These are phyloP conservation scores for Seriola aureovittata DNA, from an alignment of 2,113 vertebrate species.

Conservation along the genomic window DNA sequence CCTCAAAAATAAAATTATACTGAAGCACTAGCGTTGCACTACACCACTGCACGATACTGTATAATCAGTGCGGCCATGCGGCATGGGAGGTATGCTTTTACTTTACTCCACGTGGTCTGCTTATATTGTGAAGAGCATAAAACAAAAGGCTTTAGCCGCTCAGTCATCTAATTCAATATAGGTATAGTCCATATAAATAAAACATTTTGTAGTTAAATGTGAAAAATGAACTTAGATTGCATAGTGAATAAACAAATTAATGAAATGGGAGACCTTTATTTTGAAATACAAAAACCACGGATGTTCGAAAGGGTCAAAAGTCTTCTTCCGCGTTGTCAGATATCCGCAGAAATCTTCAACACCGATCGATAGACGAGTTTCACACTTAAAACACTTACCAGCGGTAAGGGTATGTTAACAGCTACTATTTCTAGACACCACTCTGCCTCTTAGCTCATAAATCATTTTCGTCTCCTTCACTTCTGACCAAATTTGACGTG, in stretches of 20 bases:
- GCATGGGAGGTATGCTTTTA: neutral
- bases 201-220: neutral
- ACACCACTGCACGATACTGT: too few relatives aligned
- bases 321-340: conserved; percentile 70
- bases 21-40: too few relatives aligned
- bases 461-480: accelerated
- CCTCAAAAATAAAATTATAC: too few relatives aligned
- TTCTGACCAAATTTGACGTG: neutral
- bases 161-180: too few relatives aligned
- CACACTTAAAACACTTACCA: neutral
- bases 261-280: conserved; percentile 47
- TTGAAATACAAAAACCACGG: conserved; percentile 56
- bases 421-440: neutral
- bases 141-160: neutral
- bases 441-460: neutral
- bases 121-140: neutral
- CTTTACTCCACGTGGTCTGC: neutral
- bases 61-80: neutral
- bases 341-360: neutral
- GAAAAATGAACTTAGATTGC: too few relatives aligned
- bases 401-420: conserved; percentile 22
- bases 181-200: too few relatives aligned
- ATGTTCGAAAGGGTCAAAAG: conserved; percentile 48
- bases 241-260: neutral
- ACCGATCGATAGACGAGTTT: neutral